A percentile compares a stretch with the other conserved stretches of the same genome.
Conservation (phyloP, 2,888 invertebrate species). For the Drosophila vallismaia region DNA sequence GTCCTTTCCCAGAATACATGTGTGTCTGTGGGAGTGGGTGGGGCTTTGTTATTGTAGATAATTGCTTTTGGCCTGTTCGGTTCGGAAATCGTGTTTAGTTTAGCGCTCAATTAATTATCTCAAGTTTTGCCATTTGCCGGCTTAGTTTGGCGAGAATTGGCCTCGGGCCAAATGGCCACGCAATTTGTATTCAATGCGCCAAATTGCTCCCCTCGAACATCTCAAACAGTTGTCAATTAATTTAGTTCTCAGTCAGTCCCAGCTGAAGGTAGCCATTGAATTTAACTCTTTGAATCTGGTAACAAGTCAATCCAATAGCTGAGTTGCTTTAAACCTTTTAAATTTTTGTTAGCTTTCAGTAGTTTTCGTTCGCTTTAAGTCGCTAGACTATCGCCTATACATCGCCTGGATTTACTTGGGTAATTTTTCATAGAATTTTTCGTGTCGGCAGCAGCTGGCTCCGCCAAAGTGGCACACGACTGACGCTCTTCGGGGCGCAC, state of each 20-base stretch:
- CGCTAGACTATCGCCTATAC: slow-evolving; percentile 28
- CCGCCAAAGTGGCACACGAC: slow-evolving; percentile 51
- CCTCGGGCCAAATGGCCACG: slow-evolving; percentile 49
- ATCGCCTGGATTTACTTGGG: slow-evolving; percentile 33
- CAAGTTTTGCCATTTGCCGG: slow-evolving; percentile 72
- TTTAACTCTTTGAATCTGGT: too few species aligned
- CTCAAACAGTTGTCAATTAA: slow-evolving; percentile 42
- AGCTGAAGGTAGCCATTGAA: background rate
- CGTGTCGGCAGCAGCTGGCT: slow-evolving; percentile 46
- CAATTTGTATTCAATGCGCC: slow-evolving; percentile 66
- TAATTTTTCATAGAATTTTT: slow-evolving; percentile 60
- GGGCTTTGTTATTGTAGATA: slow-evolving; percentile 67
- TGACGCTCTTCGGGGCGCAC: slow-evolving; percentile 52
- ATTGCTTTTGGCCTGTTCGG: slow-evolving; percentile 64
- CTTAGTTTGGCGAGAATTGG: slow-evolving; percentile 59
- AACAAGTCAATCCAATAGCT: too few species aligned
- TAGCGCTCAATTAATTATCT: slow-evolving; percentile 78
- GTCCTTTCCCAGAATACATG: background rate
- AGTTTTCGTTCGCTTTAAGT: slow-evolving; percentile 18
- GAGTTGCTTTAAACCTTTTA: too few species aligned
- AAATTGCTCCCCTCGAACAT: slow-evolving; percentile 41
- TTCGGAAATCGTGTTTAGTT: slow-evolving; percentile 67
- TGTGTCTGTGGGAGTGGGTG: slow-evolving; percentile 2
- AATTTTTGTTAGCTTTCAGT: too few species aligned
- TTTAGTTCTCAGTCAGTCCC: slow-evolving; percentile 20